These are phyloP conservation scores for Montipora sp. DNA, from an alignment of 64 coral and sea anemone species.

Conservation along the genomic window DNA sequence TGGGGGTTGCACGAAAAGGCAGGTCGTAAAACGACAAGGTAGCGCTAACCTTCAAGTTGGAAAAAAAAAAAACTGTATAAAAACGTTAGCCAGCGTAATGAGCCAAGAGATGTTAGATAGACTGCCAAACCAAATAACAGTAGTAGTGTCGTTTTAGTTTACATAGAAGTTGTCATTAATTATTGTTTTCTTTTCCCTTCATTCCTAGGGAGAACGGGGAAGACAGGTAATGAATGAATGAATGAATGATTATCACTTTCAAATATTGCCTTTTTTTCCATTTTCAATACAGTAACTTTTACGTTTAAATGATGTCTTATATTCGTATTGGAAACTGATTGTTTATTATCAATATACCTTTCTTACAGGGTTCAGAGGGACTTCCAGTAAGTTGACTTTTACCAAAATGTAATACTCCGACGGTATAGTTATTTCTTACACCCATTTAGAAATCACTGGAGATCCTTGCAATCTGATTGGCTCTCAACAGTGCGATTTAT, in stretches of 20 bases:
- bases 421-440: background rate
- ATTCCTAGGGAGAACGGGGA: slow-evolving; percentile 7
- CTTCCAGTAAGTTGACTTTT: slow-evolving; percentile 11
- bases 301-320: background rate
- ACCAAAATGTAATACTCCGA: background rate
- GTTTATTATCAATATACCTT: background rate
- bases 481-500: too few species aligned
- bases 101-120: too few species aligned
- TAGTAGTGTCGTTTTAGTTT: background rate
- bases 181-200: background rate
- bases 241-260: background rate
- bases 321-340: background rate
- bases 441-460: too few species aligned
- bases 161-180: background rate
- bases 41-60: background rate
- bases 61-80: background rate
- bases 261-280: background rate
- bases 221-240: background rate
- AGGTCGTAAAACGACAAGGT: background rate
- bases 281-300: too few species aligned
- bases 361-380: background rate
- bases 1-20: background rate
- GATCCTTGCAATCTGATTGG: too few species aligned
- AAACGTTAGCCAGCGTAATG: too few species aligned
- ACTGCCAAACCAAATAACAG: background rate